Conservation (phyloP, 2,888 invertebrate genomes). For the Mystacides longicornis region DNA sequence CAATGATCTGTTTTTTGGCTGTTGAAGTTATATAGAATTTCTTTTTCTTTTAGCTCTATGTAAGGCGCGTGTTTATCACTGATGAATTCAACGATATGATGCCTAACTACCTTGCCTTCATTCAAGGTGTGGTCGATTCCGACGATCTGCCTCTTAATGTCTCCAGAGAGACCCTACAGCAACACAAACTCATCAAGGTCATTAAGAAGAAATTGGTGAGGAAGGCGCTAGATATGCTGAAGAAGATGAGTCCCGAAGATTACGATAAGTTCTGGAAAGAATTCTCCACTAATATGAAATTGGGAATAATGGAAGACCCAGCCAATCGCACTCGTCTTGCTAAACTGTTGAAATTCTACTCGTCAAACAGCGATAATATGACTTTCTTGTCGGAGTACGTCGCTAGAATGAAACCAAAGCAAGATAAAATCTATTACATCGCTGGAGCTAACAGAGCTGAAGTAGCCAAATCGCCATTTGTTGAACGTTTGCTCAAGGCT, state of each 20-base stretch:
- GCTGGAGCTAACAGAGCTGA: constrained; percentile 83
- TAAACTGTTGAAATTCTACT: constrained; percentile 86
- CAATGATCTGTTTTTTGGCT: background rate
- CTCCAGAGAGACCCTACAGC: constrained; percentile 95
- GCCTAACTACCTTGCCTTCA: constrained; percentile 93
- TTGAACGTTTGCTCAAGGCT: constrained; percentile 84
- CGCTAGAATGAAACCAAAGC: constrained; percentile 88
- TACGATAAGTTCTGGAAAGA: constrained; percentile 98
- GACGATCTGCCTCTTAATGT: constrained; percentile 98
- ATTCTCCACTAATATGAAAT: constrained; percentile 94
- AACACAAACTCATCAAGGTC: constrained; percentile 97
- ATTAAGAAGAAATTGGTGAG: constrained; percentile 98
- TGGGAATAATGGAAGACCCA: constrained; percentile 97
- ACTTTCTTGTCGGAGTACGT: constrained; percentile 86
- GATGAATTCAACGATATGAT: constrained; percentile 99
- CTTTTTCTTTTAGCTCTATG: constrained; percentile 61
- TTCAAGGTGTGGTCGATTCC: constrained; percentile 96
- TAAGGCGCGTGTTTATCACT: constrained; percentile 97
- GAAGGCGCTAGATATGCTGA: constrained; percentile 96
- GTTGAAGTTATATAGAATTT: background rate
- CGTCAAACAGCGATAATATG: constrained; percentile 58
- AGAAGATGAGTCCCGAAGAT: constrained; percentile 85
- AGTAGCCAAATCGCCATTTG: constrained; percentile 89
- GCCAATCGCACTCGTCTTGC: constrained; percentile 92
- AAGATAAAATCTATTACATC: constrained; percentile 93